Base-by-base conservation (phyloP, 2,113 vertebrate species). In the Lagopus leucura region DNA sequence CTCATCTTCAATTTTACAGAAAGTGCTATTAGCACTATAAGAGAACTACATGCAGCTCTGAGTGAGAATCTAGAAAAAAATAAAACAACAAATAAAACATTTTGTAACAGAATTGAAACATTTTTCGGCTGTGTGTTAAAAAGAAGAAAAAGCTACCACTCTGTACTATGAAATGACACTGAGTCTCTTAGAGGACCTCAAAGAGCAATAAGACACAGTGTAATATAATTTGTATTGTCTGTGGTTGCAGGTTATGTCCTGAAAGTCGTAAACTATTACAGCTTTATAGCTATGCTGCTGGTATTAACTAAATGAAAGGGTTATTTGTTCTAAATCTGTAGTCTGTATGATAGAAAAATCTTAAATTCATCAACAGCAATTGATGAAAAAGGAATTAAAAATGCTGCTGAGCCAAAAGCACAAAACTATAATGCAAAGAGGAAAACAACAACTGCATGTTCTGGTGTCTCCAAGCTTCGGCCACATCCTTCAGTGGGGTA, bases 221-320 rank as follows among this genome's bases (percentile, higher is more conserved):
- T 87, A 90, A 91, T 96, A 94, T 94, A 95, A 97, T 97, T 97
- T 96, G 96, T 96, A 96, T 96, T 96, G 97, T 97, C 96, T 97
- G 95, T 95, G 95, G 96, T 92, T 97, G 94, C 93, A 97, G 97
- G 97, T 97, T 97, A 93, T 88, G 96, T 96, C 96, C 95, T 95
- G 95, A 87, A 97, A 96, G 97, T 84, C 24, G 54, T 97, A 97
- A 97, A 97, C 89, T 89, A 91, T 95, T 95, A 87, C 89, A 86
- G 92, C 84, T 97, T 97, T 96, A 97, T 82, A 91, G 94, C 91
- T 95, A 85, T 93, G 92, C 94, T 97, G 94, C 95, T 97, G 93
- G 94, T 95, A 95, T 97, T 96, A 97, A 92, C 95, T 95, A 96
- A 97, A 96, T 95, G 94, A 97, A 97, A 93, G 92, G 94, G 81